Percentiles rank a stretch among this genome's conserved stretches.
These are phyloP conservation scores for Brachypteracias leptosomus DNA, from an alignment of 2,113 vertebrate species.

Conservation along the genomic window DNA sequence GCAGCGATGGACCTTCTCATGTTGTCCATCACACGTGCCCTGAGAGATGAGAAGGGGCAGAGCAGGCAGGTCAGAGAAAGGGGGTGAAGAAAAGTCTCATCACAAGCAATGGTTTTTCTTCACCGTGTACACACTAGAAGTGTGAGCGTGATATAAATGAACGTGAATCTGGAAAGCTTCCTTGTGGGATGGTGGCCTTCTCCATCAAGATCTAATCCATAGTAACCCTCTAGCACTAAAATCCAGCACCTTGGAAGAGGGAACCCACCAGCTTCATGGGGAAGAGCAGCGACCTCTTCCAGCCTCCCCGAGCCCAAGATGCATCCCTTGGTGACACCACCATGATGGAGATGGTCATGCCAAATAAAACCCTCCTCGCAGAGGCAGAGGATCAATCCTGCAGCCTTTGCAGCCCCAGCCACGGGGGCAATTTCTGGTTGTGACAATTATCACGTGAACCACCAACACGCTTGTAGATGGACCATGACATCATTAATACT, in stretches of 20 bases:
- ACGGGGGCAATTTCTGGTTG: not conserved
- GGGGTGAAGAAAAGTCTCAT: not conserved
- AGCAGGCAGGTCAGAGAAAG: not conserved
- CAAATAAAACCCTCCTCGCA: not conserved
- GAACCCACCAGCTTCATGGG: accelerated
- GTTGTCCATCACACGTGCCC: not conserved
- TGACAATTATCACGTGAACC: not conserved
- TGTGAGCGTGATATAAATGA: not conserved
- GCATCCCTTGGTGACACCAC: not conserved
- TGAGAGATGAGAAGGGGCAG: not conserved
- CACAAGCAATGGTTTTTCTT: accelerated
- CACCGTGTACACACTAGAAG: not conserved
- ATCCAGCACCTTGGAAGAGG: not conserved
- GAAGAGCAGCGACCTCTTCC: not conserved
- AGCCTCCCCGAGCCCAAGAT: not conserved
- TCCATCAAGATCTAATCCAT: accelerated
- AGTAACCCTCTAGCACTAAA: not conserved
- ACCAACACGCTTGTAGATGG: not conserved
- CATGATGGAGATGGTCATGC: not conserved
- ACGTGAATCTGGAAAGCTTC: not conserved
- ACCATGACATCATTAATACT: not conserved
- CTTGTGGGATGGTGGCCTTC: accelerated
- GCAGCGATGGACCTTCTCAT: not conserved
- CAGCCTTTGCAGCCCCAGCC: not conserved
- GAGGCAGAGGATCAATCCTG: not conserved